Evolutionary conservation across 2,797 vertebrate species (phyloP), one percentile per base, ranked within the genome.

Genomic region (Agapornis canus): DNA sequence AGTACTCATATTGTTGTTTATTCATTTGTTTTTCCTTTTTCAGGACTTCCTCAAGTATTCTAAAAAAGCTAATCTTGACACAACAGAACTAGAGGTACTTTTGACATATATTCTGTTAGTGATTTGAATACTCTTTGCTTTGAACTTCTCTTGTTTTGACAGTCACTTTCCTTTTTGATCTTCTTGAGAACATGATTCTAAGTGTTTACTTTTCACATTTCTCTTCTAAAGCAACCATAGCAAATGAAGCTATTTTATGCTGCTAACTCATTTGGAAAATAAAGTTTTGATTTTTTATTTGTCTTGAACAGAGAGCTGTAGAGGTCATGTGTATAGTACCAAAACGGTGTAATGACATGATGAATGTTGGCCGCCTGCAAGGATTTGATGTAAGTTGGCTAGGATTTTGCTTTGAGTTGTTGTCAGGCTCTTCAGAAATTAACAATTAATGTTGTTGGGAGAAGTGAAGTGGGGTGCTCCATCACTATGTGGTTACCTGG

Each of bases 301-400:
- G 45, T 90, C 73, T 51, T 92, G 83, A 27, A 66, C 95, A 99
- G 99, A 99, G 98, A 99, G 98, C 99, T 14, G 98, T 99, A 96
- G 99, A 99, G 96, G 98, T 99, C 97, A 99, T 99, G 99, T 99
- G 99, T 97, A 98, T 99, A 59, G 98, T 99, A 91, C 98, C 99
- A 32, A 99, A 99, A 98, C 98, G 98, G 86, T 99, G 99, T 97
- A 99, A 99, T 60, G 99, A 99, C 97, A 99, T 99, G 99, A 99
- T 99, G 99, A 99, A 99, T 95, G 99, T 99, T 23, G 99, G 99
- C 48, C 98, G 99, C 63, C 99, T 99, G 78, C 99, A 99, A 97
- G 99, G 99, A 97, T 99, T 99, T 95, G 99, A 99, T 88, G 99
- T 99, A 98, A 99, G 97, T 97, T 94, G 73, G 23, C 57, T 90